Percentiles rank a stretch among this genome's conserved stretches.
Evolutionary conservation across 2,888 invertebrate genomes (phyloP).

Genomic region (Cryptocheilus praepositus): DNA sequence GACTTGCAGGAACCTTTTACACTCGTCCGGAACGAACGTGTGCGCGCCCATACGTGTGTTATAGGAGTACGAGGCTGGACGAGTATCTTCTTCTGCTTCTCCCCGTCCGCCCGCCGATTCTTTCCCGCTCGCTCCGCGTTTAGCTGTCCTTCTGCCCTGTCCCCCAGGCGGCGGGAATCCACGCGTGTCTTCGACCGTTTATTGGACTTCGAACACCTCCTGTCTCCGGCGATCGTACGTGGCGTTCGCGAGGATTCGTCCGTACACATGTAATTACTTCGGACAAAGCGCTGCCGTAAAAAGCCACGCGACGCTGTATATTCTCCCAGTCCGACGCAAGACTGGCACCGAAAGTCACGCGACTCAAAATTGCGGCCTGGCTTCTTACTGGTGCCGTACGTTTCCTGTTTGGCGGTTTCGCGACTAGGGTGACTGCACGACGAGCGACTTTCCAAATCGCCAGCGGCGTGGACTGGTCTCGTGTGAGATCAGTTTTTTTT

Average conservation of each 20-base stretch:
- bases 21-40: neutral
- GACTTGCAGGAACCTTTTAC: slow-evolving; percentile 31
- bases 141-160: neutral
- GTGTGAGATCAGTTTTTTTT: no score
- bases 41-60: slow-evolving; percentile 6
- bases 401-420: no score
- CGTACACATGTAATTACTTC: slow-evolving; percentile 48
- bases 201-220: slow-evolving; percentile 52
- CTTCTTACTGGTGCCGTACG: neutral
- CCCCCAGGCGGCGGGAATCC: slow-evolving; percentile 27
- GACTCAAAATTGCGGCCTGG: neutral
- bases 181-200: slow-evolving; percentile 51
- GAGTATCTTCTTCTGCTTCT: neutral
- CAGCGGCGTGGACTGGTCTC: no score
- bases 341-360: slow-evolving; percentile 6
- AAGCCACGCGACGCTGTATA: slow-evolving; percentile 27
- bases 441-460: no score
- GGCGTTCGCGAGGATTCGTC: slow-evolving; percentile 26
- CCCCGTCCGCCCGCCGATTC: neutral
- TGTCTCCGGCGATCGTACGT: slow-evolving; percentile 23
- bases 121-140: neutral
- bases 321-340: neutral
- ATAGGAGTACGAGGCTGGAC: slow-evolving; percentile 1
- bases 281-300: slow-evolving; percentile 47
- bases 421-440: no score